Conservation (phyloP, 2,797 vertebrate genomes). For the Anguilla obscura region DNA sequence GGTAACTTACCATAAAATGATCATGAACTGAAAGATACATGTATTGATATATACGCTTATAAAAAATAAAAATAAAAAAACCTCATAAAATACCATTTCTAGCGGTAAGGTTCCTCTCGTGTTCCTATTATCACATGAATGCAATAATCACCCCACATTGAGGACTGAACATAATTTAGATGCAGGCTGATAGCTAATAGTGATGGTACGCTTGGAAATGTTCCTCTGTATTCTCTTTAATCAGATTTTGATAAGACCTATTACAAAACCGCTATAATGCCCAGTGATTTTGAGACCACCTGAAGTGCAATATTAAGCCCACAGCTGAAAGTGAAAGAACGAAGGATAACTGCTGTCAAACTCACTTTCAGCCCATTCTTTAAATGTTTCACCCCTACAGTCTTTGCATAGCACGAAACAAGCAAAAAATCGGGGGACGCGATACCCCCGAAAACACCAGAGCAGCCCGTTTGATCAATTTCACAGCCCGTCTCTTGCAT, state of each 20-base stretch:
- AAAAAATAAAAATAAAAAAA: too few relatives aligned
- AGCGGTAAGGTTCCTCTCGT: not conserved
- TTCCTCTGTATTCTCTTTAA: not conserved
- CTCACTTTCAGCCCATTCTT: not conserved
- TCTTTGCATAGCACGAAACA: not conserved
- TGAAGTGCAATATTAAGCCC: not conserved
- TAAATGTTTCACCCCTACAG: not conserved
- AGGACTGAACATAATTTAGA: not conserved
- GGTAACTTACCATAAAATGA: too few relatives aligned
- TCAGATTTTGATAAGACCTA: not conserved
- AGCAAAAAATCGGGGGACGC: not conserved
- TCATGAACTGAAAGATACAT: too few relatives aligned
- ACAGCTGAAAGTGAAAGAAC: not conserved
- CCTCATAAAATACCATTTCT: not conserved
- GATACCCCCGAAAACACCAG: not conserved
- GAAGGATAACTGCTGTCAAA: not conserved
- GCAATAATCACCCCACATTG: not conserved
- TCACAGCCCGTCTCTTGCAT: slow-evolving; percentile 13
- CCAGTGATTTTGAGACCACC: not conserved
- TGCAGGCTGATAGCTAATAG: not conserved
- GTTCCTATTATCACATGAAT: not conserved
- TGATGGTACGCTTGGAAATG: not conserved
- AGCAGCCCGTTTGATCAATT: not conserved
- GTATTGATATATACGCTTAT: not conserved
- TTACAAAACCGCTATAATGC: not conserved